Percentiles rank a stretch among this genome's conserved stretches.
Conservation (phyloP, 2,113 vertebrate genomes). For the Chaetura pelagica region DNA sequence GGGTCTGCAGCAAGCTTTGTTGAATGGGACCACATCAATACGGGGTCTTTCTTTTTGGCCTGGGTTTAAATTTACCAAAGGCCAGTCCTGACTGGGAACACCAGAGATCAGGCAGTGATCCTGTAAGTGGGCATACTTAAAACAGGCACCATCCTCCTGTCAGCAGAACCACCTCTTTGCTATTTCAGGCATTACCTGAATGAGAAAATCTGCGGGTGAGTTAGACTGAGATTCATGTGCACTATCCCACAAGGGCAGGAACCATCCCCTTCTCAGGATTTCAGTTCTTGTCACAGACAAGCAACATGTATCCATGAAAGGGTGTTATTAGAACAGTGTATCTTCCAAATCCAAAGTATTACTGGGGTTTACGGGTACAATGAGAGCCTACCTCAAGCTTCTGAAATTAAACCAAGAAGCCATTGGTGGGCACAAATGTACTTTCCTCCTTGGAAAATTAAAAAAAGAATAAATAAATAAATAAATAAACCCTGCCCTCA, state of each 20-base stretch:
- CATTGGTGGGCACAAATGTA: not conserved
- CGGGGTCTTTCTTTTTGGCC: not conserved
- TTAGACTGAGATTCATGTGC: not conserved
- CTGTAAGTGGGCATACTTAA: not conserved
- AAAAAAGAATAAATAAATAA: too few species aligned
- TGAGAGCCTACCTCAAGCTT: not conserved
- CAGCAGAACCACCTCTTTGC: not conserved
- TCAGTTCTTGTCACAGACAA: not conserved
- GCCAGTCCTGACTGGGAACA: not conserved
- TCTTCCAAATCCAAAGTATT: not conserved
- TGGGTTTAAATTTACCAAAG: not conserved
- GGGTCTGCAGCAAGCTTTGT: not conserved
- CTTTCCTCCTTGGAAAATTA: not conserved
- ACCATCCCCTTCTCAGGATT: not conserved
- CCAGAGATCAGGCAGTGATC: not conserved
- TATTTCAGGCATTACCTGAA: not conserved
- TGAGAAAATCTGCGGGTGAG: not conserved
- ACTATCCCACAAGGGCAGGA: not conserved
- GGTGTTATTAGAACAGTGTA: not conserved
- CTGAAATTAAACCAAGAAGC: not conserved
- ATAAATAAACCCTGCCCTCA: accelerated
- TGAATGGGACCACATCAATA: not conserved
- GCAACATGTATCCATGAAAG: not conserved
- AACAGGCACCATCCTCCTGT: not conserved
- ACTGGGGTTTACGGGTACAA: not conserved